phyloP scores from a whole-genome alignment of 2,113 vertebrate species.

The Peucedramus taeniatus region DNA sequence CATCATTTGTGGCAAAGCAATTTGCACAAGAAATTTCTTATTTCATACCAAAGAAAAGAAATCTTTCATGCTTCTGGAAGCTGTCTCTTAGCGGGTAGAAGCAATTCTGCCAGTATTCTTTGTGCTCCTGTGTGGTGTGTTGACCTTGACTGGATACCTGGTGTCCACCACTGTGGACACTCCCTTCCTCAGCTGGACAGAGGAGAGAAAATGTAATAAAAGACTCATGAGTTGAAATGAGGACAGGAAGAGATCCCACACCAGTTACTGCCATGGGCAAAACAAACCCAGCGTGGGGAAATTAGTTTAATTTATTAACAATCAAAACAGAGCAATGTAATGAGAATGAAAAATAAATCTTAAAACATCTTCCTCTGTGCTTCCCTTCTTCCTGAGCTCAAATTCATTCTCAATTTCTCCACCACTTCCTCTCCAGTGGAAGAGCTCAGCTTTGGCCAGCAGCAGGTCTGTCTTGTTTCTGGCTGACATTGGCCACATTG shows the following conservation, averaged over 20 bases:
- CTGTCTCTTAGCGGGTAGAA: neutral
- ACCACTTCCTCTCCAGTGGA: neutral
- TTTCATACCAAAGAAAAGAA: neutral
- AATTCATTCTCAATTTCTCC: neutral
- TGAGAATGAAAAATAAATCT: neutral
- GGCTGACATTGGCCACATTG: no score
- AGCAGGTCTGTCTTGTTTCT: accelerated
- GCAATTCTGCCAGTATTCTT: neutral
- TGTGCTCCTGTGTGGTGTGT: neutral
- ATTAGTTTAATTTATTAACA: neutral
- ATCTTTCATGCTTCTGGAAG: neutral
- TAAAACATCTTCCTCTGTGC: neutral
- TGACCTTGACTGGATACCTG: neutral
- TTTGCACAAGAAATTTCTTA: neutral
- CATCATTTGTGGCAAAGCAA: neutral
- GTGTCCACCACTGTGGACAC: neutral
- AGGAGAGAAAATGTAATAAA: neutral
- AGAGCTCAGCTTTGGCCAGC: neutral
- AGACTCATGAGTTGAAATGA: neutral
- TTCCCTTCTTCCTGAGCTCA: neutral
- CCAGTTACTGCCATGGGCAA: neutral
- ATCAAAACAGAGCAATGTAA: neutral
- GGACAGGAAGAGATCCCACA: neutral
- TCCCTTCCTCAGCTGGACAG: neutral
- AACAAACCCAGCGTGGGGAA: neutral